Evolutionary conservation across 2,113 vertebrate species (phyloP), one percentile per base, ranked within the genome.

Genomic region (Willisornis vidua): DNA sequence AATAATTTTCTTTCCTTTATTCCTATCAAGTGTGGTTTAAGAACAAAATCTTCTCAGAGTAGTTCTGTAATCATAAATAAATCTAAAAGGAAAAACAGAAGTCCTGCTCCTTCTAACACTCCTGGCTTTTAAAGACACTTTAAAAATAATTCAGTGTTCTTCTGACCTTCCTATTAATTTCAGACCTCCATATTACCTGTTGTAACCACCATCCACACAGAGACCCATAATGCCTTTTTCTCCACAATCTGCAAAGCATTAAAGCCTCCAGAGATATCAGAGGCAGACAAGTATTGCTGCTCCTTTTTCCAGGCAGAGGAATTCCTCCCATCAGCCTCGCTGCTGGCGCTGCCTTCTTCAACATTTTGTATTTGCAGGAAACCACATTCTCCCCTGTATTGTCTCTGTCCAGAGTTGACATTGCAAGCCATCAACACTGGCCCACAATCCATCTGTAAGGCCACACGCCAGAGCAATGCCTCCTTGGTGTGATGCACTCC

Each of bases 1-100:
- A 68, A 6, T 26, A 20, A 33, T 79, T 94, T 89, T 89, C 52
- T 89, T 75, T 41, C 2, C 2, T 92, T 87, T 95, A 52, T 75
- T 19, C 3, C 41, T 75, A 9, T 28, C 4, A 14, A 62, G 22
- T 66, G 43, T 79, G 37, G 37, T 63, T 73, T 85, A 58, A 85
- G 37, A 72, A 91, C 28, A 89, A 63, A 79, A 67, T 85, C 59
- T 83, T 89, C 57, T 31, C 48, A 74, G 63, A 83, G 22, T 78
- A 25, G 7, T 52, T 55, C 57, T 51, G 37, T 49, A 85, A 70
- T 55, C 28, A 39, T 67, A 75, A 87, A 67, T 66, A 90, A 76
- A 78, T 68, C 26, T 67, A 39, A 74, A 85, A 75, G 25, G 9
- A 37, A 49, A 43, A 76, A 82, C 54, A 82, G 14, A 79, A 83